A percentile compares a stretch with the other conserved stretches of the same genome.
Conservation (phyloP, 64 coral and sea anemone genomes). For the Montipora efflorescens region DNA sequence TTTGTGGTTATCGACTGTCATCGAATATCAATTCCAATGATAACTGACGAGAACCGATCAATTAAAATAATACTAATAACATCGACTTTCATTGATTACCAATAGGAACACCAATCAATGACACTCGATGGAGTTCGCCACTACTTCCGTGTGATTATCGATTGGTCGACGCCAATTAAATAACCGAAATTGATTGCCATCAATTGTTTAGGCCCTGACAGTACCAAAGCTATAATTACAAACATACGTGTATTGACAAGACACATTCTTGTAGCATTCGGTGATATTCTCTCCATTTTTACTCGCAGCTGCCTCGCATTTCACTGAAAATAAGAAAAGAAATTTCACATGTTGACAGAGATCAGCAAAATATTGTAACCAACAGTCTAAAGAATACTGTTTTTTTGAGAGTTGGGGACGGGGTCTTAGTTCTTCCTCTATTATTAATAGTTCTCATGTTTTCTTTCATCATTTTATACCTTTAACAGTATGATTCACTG, state of each 20-base stretch:
- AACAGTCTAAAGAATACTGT: no score
- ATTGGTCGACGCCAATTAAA: no score
- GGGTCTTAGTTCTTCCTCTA: no score
- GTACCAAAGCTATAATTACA: not conserved
- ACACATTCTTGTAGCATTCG: conserved; percentile 69
- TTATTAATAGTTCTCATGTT: not conserved
- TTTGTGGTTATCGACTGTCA: no score
- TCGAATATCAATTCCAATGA: no score
- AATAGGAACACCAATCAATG: no score
- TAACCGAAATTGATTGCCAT: not conserved
- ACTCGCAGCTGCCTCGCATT: conserved; percentile 58
- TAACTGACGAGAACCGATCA: no score
- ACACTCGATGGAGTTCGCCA: no score
- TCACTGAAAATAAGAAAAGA: conserved; percentile 65
- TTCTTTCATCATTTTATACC: conserved; percentile 22
- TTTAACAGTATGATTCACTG: conserved; percentile 80
- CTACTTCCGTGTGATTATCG: no score
- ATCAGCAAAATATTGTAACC: not conserved
- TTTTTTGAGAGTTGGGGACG: no score
- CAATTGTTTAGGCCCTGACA: not conserved
- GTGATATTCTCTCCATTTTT: conserved; percentile 35
- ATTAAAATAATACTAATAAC: no score
- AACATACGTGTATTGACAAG: conserved; percentile 94
- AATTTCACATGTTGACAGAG: not conserved
- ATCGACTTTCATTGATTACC: no score